These are phyloP conservation scores for Melanotaenia duboulayi DNA, from an alignment of 2,113 vertebrate genomes.

Conservation along the genomic window DNA sequence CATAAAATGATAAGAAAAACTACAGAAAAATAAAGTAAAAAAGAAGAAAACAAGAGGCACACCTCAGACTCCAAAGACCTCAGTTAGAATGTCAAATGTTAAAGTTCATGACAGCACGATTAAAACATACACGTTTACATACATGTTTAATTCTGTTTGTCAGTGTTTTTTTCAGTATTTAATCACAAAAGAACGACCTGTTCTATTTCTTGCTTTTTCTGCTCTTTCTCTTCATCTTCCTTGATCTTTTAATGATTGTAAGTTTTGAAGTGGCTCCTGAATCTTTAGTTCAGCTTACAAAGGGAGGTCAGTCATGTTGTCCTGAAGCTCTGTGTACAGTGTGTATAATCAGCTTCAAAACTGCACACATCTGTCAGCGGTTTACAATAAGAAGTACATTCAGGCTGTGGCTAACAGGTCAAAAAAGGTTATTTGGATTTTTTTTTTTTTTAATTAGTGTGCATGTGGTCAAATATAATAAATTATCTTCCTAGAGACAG, in stretches of 20 bases:
- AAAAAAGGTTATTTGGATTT: not conserved
- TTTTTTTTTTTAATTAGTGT: conserved; percentile 8
- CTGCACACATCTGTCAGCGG: conserved; percentile 33
- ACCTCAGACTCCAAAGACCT: no score
- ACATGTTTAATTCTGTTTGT: not conserved
- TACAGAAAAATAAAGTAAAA: no score
- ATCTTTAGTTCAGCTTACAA: not conserved
- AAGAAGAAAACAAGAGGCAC: no score
- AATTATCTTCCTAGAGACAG: conserved; percentile 9
- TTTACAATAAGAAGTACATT: conserved; percentile 38
- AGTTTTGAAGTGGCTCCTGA: not conserved
- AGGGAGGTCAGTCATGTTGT: not conserved
- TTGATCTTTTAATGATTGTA: not conserved
- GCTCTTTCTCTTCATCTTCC: not conserved
- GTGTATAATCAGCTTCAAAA: conserved; percentile 3
- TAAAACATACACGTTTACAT: no score
- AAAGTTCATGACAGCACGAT: no score
- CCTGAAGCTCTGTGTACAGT: not conserved
- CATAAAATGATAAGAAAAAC: no score
- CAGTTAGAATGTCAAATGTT: no score
- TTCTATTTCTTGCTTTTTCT: not conserved
- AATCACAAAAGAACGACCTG: not conserved
- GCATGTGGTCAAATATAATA: conserved; percentile 28
- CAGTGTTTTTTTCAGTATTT: not conserved
- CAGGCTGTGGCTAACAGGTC: conserved; percentile 29